Percentiles rank a stretch among this genome's conserved stretches.
Conservation (phyloP, 2,888 invertebrate genomes). For the Euspilapteryx auroguttella region DNA sequence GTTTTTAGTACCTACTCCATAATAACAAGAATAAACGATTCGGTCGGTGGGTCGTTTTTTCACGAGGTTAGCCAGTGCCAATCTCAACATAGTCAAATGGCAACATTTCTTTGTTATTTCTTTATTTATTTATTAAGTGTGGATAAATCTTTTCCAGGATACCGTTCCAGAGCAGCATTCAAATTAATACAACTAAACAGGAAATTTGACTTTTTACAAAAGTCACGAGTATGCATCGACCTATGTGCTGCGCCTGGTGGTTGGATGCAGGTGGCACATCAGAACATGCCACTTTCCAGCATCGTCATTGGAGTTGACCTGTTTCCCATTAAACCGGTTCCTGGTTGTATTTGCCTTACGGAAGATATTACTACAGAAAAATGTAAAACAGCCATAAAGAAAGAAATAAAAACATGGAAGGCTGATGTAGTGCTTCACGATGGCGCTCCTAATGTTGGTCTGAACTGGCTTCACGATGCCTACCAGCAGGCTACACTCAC, state of each 20-base stretch:
- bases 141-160: slow-evolving; percentile 73
- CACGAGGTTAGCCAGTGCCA: too few species aligned
- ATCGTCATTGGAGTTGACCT: slow-evolving; percentile 95
- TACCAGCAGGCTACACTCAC: slow-evolving; percentile 92
- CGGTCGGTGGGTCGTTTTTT: too few species aligned
- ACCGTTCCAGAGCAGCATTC: slow-evolving; percentile 97
- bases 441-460: slow-evolving; percentile 97
- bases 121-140: slow-evolving; percentile 3
- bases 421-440: slow-evolving; percentile 96
- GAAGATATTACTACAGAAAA: slow-evolving; percentile 98
- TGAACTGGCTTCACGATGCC: slow-evolving; percentile 97
- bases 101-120: too few species aligned
- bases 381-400: slow-evolving; percentile 77
- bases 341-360: slow-evolving; percentile 85
- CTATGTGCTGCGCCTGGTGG: slow-evolving; percentile 99
- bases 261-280: slow-evolving; percentile 98
- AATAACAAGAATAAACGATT: too few species aligned
- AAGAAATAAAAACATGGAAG: slow-evolving; percentile 93
- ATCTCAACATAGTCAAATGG: too few species aligned
- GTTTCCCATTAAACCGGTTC: slow-evolving; percentile 85
- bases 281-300: slow-evolving; percentile 97
- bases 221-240: slow-evolving; percentile 94
- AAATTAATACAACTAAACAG: slow-evolving; percentile 97
- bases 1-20: background rate
- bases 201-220: slow-evolving; percentile 95